Conservation (phyloP, 1,140 invertebrate species). For the Drosophila albomicans region DNA sequence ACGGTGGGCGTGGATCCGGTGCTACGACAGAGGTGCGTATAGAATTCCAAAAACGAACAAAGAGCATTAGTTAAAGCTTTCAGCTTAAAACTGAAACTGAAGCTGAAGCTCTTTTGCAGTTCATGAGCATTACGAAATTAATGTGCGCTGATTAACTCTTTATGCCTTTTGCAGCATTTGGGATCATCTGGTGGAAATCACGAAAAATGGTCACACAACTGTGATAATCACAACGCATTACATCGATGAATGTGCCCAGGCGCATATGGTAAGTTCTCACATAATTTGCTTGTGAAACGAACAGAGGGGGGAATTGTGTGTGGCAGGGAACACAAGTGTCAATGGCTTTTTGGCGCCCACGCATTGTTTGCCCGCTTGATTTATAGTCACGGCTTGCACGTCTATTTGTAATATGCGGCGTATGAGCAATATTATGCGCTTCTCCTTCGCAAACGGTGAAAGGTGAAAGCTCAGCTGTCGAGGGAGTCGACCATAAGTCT, state of each 20-base stretch:
- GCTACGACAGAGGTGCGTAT: slow-evolving; percentile 91
- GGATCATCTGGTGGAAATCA: slow-evolving; percentile 96
- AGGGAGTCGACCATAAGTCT: slow-evolving; percentile 40
- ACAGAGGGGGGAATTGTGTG: neutral
- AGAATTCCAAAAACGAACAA: neutral
- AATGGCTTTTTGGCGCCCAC: slow-evolving; percentile 71
- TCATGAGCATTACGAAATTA: neutral
- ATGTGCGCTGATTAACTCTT: slow-evolving; percentile 56
- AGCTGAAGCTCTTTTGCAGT: neutral
- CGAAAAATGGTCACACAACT: slow-evolving; percentile 93
- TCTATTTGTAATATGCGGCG: slow-evolving; percentile 76
- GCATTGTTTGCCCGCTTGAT: slow-evolving; percentile 75
- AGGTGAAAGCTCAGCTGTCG: slow-evolving; percentile 76
- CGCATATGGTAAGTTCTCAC: slow-evolving; percentile 88
- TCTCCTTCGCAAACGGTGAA: slow-evolving; percentile 15
- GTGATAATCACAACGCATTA: slow-evolving; percentile 99
- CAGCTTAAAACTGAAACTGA: neutral
- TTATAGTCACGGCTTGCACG: slow-evolving; percentile 66
- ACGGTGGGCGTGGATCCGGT: slow-evolving; percentile 98
- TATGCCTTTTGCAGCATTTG: slow-evolving; percentile 90
- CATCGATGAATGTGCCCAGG: slow-evolving; percentile 98
- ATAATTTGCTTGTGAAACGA: neutral
- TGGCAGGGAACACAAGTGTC: slow-evolving; percentile 50
- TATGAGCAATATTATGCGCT: slow-evolving; percentile 75
- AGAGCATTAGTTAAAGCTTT: neutral